Evolutionary conservation across 2,113 vertebrate species (phyloP).

Genomic region (Malurus melanocephalus): DNA sequence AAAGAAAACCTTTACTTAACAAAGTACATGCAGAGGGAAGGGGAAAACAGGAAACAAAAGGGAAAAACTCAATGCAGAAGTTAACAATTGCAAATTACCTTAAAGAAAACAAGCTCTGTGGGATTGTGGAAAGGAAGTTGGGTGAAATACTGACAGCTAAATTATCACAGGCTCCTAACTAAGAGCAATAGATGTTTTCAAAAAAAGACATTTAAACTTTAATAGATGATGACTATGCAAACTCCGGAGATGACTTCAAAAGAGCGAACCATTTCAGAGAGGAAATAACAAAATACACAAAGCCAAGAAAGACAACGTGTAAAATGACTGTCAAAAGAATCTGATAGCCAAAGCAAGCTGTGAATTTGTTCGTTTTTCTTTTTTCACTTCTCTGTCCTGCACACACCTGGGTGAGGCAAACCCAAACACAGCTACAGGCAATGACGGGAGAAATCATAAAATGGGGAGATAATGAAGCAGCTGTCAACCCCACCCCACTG

Average conservation of each 20-base stretch:
- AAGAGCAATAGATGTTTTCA: not conserved
- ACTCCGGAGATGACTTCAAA: not conserved
- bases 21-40: not conserved
- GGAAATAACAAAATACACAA: not conserved
- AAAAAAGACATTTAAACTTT: not conserved
- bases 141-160: not conserved
- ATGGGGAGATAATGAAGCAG: not conserved
- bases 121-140: not conserved
- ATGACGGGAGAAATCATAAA: not conserved
- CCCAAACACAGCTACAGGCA: not conserved
- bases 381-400: not conserved
- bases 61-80: not conserved
- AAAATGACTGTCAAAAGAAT: not conserved
- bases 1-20: not conserved
- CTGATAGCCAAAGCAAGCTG: not conserved
- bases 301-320: not conserved
- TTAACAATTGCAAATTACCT: not conserved
- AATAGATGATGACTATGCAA: rapidly evolving
- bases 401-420: not conserved
- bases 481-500: not conserved
- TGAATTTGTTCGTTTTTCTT: not conserved
- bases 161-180: not conserved
- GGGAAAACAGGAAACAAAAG: not conserved
- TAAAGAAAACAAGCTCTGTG: not conserved
- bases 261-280: not conserved